Percentiles rank a stretch among this genome's conserved stretches.
Conservation (phyloP, 2,888 invertebrate genomes). For the Drosophila nr. perissopoda region DNA sequence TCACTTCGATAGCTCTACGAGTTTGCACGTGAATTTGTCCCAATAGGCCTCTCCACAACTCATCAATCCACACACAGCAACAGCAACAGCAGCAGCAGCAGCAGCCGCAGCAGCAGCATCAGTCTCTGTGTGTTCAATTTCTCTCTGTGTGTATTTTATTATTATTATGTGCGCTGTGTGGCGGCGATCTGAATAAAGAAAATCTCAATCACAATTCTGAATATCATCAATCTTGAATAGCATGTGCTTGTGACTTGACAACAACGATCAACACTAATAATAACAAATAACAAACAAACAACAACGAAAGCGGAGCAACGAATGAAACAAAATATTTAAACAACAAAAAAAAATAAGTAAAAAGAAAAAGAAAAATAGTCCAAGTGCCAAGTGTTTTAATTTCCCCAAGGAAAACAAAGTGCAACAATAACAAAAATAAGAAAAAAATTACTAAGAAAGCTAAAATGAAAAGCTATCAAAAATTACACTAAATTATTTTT, state of each 20-base stretch:
- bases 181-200: conserved; percentile 39
- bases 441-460: background rate
- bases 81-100: conserved; percentile 6
- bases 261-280: conserved; percentile 30
- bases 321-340: conserved; percentile 21
- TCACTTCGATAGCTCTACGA: conserved; percentile 85
- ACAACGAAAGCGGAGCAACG: conserved; percentile 20
- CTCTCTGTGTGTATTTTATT: conserved; percentile 52
- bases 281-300: conserved; percentile 8
- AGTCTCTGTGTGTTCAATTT: conserved; percentile 32
- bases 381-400: conserved; percentile 53
- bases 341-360: conserved; percentile 1
- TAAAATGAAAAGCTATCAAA: conserved; percentile 6
- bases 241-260: conserved; percentile 26
- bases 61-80: conserved; percentile 10
- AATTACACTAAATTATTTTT: conserved; percentile 9
- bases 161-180: conserved; percentile 42
- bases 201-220: conserved; percentile 55
- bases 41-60: conserved; percentile 58
- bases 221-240: conserved; percentile 24
- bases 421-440: conserved; percentile 26
- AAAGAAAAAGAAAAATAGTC: conserved; percentile 7
- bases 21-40: conserved; percentile 85
- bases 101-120: conserved; percentile 15
- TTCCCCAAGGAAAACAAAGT: conserved; percentile 22